phyloP scores from a whole-genome alignment of 1,140 invertebrate genomes.

The Achatina immaculata region DNA sequence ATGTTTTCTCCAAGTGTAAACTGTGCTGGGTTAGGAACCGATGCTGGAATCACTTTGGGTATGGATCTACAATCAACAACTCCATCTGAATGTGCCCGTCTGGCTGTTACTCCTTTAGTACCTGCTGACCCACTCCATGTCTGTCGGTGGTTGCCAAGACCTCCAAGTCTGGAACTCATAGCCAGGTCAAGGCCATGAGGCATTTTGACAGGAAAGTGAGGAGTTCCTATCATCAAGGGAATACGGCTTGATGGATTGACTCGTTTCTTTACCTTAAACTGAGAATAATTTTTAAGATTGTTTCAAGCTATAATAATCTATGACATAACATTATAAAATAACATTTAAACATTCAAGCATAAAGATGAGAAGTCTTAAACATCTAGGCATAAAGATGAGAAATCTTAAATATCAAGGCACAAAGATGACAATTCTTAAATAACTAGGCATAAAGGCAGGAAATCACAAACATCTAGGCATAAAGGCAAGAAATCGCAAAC shows the following conservation, averaged over 20 bases:
- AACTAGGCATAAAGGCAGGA: too few relatives aligned
- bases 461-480: too few relatives aligned
- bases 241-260: neutral
- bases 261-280: neutral
- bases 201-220: neutral
- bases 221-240: neutral
- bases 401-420: too few relatives aligned
- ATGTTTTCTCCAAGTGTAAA: neutral
- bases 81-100: conserved; percentile 8
- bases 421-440: too few relatives aligned
- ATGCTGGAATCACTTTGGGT: neutral
- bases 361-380: too few relatives aligned
- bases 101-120: neutral
- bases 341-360: too few relatives aligned
- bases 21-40: neutral
- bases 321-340: too few relatives aligned
- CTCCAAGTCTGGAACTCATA: neutral
- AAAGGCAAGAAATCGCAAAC: too few relatives aligned
- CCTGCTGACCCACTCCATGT: neutral
- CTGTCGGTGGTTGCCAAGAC: neutral
- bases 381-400: too few relatives aligned
- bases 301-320: too few relatives aligned
- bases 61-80: neutral
- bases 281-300: neutral
- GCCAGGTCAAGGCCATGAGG: neutral